Base-by-base conservation (phyloP, 2,888 invertebrate species). In the Tiphia femorata region DNA sequence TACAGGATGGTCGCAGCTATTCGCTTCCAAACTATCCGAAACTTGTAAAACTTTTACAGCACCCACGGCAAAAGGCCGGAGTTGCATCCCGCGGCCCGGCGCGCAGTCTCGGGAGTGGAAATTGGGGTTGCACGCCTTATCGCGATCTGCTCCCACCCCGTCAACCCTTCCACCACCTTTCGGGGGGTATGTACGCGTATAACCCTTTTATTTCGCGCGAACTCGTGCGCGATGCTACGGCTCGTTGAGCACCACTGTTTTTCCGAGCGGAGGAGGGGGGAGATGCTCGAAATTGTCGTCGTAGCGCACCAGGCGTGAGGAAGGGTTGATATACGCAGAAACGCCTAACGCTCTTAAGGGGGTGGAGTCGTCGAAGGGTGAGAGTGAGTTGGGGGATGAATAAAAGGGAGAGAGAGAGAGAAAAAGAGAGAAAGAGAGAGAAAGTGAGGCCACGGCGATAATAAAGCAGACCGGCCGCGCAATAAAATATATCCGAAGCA, bases 401-500 rank as follows among this genome's bases (percentile, higher is more conserved):
- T 14, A n/a, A 14, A 23, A 52, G 58, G 23, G 47, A 44, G 55
- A 37, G 33, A 47, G 56, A 49, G 42, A 23, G 54, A 37, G 54
- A 19, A 12, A 42, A 19, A 30, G 19, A 27, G 20, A 27, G 38
- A 56, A 49, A 40, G 53, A 58, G 62, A 64, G 62, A 67, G 66
- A 64, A 59, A n/a, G n/a, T n/a, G 58, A 58, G 69, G 66, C 51
- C 58, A 63, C 61, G 75, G 75, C 68, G 78, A 82, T 81, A 81
- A 82, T 81, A 81, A 79, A 81, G 63, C 80, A 70, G 75, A 67
- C 74, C 67, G 72, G 73, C 69, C 70, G 70, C 63, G 78, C 79
- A 79, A 81, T 81, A 82, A 81, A 82, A 81, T 81, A 81, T 81
- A 82, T 79, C 77, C 74, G 73, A 79, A 78, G 76, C 77, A 75